Evolutionary conservation across 2,888 invertebrate genomes (phyloP), one percentile per base, ranked within the genome.

Genomic region (Aromia moschata): DNA sequence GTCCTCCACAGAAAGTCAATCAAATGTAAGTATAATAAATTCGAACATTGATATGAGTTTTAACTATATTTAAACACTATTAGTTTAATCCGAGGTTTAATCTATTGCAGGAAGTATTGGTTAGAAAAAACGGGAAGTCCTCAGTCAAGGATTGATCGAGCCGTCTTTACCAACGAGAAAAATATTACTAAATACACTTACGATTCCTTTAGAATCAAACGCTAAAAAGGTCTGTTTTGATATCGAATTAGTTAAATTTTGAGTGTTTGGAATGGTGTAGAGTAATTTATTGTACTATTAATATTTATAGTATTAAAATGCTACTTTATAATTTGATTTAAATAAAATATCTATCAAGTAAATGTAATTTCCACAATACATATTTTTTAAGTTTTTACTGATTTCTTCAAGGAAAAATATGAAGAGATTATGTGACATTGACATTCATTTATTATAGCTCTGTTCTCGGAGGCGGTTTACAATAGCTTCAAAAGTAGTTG

Each of bases 71-170:
- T 53, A 31, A 5, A 30, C n/a, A 49, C 25, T 38, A 30, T 14
- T 17, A 30, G 37, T 46, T n/a, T 30, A 14, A 18, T 59, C 16
- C 52, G 33, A 52, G 7, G 20, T 11, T 53, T 37, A 52, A 54
- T 33, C 33, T 25, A 37, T 75, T 75, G 59, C 58, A 84, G 84
- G 84, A 86, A 86, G 75, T 67, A 77, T 5, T 87, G 87, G 87
- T 79, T 93, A 49, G 83, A 84, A 70, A 83, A 82, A 20, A 87
- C 83, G 2, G 93, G 93, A 37, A 93, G 93, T 76, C 92, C 92
- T 0, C 83, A 85, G 65, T 91, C 91, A 41, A 82, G 82, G 65
- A 92, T 93, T 66, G 89, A 91, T 5, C 90, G 86, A 76, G 87
- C 86, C 0, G 87, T 88, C 62, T 93, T 93, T 77, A 83, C 82